Base-by-base conservation (phyloP, 1,140 invertebrate genomes). In the Drosophila suzukii region DNA sequence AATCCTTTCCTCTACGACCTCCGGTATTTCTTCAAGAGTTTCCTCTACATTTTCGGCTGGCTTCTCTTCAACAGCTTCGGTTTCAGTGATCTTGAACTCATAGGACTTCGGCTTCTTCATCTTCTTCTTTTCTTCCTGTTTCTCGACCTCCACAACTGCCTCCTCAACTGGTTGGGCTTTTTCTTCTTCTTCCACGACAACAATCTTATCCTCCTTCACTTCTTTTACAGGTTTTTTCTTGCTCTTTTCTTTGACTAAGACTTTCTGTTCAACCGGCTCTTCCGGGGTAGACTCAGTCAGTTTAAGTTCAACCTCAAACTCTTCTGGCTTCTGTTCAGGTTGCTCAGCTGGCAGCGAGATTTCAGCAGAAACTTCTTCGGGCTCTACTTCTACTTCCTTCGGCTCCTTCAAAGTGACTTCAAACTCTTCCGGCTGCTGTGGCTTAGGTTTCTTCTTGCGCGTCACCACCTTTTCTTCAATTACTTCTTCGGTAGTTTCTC, bases 331-430 rank as follows among this genome's bases (percentile, higher is more conserved):
- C 39, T 56, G 46, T 54, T 67, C 62, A 2, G 75, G 62, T 13
- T 90, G 43, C 17, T 70, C 27, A 53, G 39, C 54, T 39, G 85
- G 63, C 6, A 83, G 32, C 2, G 56, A 15, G 55, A 91, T 59
- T 55, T 92, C 84, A 60, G 93, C 91, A 12, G 78, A 82, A 74
- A 92, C 91, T 71, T 93, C 91, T 71, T 92, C 83, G 27, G 91
- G 11, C 65, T 78, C 57, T 13, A 51, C 36, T 27, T 57, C 43
- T 27, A 71, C 51, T 49, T 77, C 49, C 30, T 65, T 70, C 11
- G 94, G 93, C 67, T 94, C 71, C 6, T 94, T 91, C 4, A 93
- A 91, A 62, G 92, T 91, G 61, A 93, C 91, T 51, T 93, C 93
- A 59, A 93, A 86, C 81, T 93, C 93, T 74, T 93, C 93, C 32